Conservation (phyloP, 2,113 vertebrate species). For the Arizona elegans region DNA sequence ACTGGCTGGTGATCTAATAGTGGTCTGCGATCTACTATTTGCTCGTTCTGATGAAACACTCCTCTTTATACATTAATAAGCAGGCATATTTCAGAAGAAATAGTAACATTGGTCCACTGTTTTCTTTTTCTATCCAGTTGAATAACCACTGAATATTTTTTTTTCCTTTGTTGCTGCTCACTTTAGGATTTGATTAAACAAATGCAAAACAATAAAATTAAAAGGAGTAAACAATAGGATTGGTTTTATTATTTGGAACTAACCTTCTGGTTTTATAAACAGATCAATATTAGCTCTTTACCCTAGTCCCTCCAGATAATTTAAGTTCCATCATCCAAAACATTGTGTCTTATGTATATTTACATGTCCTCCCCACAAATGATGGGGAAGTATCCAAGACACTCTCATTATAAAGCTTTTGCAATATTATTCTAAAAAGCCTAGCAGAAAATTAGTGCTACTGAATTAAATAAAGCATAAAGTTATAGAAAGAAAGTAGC, state of each 20-base stretch:
- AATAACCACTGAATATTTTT: neutral
- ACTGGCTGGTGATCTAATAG: neutral
- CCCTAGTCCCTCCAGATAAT: neutral
- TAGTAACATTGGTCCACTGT: neutral
- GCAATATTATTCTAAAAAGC: neutral
- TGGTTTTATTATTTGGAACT: neutral
- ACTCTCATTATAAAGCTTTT: neutral
- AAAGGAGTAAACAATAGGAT: neutral
- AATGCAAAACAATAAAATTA: neutral
- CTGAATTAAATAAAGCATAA: neutral
- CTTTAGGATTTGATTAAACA: neutral
- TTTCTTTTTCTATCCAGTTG: neutral
- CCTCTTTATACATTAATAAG: neutral
- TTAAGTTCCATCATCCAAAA: neutral
- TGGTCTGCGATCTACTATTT: neutral
- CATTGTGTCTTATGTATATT: neutral
- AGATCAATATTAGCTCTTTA: neutral
- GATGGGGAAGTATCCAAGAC: neutral
- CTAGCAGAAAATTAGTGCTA: neutral
- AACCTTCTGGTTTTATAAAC: neutral
- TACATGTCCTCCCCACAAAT: neutral
- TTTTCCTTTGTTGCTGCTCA: neutral
- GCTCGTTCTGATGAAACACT: neutral
- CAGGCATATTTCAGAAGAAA: neutral
- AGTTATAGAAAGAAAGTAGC: neutral